Evolutionary conservation across 2,797 vertebrate genomes (phyloP).

Genomic region (Typhlichthys subterraneus): DNA sequence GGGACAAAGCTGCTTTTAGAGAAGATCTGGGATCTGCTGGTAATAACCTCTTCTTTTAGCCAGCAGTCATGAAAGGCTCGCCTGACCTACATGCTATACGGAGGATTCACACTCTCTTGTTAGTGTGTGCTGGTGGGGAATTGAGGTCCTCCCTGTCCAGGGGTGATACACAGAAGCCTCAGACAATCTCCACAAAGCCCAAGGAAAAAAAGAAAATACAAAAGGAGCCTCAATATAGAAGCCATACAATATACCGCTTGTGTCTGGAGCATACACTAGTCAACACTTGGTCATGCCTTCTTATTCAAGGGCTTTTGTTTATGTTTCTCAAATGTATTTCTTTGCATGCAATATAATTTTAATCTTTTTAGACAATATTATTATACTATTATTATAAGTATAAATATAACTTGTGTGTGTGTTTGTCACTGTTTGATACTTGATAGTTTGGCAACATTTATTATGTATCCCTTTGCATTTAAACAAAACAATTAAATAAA

Average conservation of each 20-base stretch:
- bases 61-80: slow-evolving; percentile 62
- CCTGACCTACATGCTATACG: slow-evolving; percentile 73
- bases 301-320: no score
- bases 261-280: slow-evolving; percentile 15
- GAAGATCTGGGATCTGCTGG: slow-evolving; percentile 42
- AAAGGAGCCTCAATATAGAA: slow-evolving; percentile 24
- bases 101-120: slow-evolving; percentile 64
- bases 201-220: slow-evolving; percentile 32
- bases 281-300: not conserved
- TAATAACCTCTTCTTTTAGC: slow-evolving; percentile 69
- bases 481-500: no score
- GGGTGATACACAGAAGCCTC: slow-evolving; percentile 65
- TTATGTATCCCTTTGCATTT: no score
- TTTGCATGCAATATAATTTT: no score
- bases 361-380: no score
- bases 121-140: slow-evolving; percentile 68
- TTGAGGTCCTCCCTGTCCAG: slow-evolving; percentile 71
- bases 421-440: no score
- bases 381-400: no score
- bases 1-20: slow-evolving; percentile 38
- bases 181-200: slow-evolving; percentile 62
- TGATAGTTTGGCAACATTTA: no score
- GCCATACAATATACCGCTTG: slow-evolving; percentile 9
- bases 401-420: no score
- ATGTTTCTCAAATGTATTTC: no score